Base-by-base conservation (phyloP, 2,113 vertebrate genomes). In the Motacilla alba region DNA sequence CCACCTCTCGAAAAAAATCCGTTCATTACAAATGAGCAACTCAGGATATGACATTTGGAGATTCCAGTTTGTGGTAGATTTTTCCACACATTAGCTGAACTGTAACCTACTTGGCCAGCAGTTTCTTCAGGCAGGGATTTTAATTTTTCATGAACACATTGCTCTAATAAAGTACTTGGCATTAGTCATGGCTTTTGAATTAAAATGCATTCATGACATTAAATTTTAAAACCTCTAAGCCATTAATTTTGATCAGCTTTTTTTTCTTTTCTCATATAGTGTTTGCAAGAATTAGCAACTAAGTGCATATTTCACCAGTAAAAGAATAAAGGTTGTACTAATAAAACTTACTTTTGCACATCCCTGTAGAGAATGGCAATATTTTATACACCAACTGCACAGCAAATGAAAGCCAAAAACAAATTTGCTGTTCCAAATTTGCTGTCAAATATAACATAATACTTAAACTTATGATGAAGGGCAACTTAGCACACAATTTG, bases 111-210 rank as follows among this genome's bases (percentile, higher is more conserved):
- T 81, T 96, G 74, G 93, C 74, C 94, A 95, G 77, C 69, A 90
- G 72, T 72, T 96, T 95, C 95, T 94, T 93, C 83, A 95, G 77
- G 78, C 82, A 87, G 80, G 43, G 53, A 69, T 86, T 89, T 95
- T 76, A 96, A 95, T 91, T 93, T 91, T 95, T 91, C 88, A 93
- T 94, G 94, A 95, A 94, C 75, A 70, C 94, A 92, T 58, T 94
- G 68, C 80, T 95, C 96, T 97, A 97, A 97, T 92, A 96, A 97
- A 95, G 62, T 94, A 96, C 69, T 81, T 96, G 93, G 79, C 89
- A 95, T 97, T 95, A 91, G 75, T 96, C 97, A 94, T 92, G 96
- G 97, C 91, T 96, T 95, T 88, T 96, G 92, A 97, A 98, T 96
- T 97, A 96, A 98, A 98, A 97, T 87, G 94, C 97, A 82, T 93